phyloP scores from a whole-genome alignment of 2,888 invertebrate genomes.

The Callosobruchus maculatus region DNA sequence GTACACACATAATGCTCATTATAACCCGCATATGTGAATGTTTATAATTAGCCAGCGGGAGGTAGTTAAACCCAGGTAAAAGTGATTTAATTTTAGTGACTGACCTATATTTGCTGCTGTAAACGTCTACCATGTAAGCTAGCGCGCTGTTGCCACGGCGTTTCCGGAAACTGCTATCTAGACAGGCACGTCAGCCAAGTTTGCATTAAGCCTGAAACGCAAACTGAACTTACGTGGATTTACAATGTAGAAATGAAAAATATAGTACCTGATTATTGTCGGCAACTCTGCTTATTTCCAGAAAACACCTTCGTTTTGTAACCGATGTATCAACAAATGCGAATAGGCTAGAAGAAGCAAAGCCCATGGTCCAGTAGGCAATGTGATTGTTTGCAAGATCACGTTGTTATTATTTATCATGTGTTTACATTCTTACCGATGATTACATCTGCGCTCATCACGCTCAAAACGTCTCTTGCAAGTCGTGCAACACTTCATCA shows the following conservation, averaged over 20 bases:
- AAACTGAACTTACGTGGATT: neutral
- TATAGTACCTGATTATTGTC: too few relatives aligned
- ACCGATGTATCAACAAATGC: too few relatives aligned
- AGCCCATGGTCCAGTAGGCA: too few relatives aligned
- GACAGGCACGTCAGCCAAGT: neutral
- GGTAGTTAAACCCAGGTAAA: slow-evolving; percentile 48
- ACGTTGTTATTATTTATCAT: too few relatives aligned
- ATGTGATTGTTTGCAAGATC: too few relatives aligned
- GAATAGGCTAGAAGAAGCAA: too few relatives aligned
- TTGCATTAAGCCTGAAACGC: neutral
- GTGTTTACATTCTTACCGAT: too few relatives aligned
- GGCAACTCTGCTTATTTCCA: too few relatives aligned
- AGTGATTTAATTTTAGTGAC: slow-evolving; percentile 46
- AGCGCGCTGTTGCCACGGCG: neutral
- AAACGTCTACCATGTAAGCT: slow-evolving; percentile 12
- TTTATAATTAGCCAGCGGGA: slow-evolving; percentile 36
- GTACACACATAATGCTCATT: slow-evolving; percentile 7
- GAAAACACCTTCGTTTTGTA: too few relatives aligned
- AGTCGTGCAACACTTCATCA: too few relatives aligned
- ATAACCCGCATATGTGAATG: slow-evolving; percentile 4
- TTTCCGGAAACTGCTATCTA: neutral
- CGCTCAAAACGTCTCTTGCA: too few relatives aligned
- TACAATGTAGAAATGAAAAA: neutral
- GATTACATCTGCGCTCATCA: too few relatives aligned
- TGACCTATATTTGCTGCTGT: slow-evolving; percentile 42